These are phyloP conservation scores for Erpornis zantholeuca DNA, from an alignment of 2,113 vertebrate species.

Conservation along the genomic window DNA sequence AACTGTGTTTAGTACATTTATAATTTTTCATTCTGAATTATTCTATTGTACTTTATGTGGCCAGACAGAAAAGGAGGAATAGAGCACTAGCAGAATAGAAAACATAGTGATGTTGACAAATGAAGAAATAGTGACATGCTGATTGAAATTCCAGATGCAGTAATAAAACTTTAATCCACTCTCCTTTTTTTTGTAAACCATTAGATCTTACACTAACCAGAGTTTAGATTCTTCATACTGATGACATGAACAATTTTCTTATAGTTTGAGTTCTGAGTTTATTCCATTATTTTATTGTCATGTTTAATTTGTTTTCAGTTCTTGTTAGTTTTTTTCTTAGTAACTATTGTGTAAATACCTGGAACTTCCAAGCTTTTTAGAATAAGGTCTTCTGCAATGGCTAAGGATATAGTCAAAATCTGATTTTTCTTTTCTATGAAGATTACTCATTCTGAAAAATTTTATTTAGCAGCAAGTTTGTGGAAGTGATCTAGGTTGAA, in stretches of 20 bases:
- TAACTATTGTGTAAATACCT: neutral
- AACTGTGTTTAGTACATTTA: neutral
- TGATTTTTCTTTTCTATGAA: neutral
- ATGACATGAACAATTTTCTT: neutral
- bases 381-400: neutral
- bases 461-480: neutral
- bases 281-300: neutral
- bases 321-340: neutral
- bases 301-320: neutral
- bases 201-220: neutral
- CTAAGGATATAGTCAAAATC: neutral
- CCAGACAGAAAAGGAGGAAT: neutral
- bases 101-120: neutral
- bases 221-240: neutral
- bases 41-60: neutral
- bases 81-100: neutral
- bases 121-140: neutral
- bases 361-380: neutral
- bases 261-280: neutral
- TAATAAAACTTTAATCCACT: neutral
- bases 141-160: neutral
- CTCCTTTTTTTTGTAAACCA: neutral
- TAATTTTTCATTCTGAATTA: neutral
- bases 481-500: neutral
- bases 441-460: neutral